Base-by-base conservation (phyloP, 2,113 vertebrate genomes). In the Platysternon megacephalum region DNA sequence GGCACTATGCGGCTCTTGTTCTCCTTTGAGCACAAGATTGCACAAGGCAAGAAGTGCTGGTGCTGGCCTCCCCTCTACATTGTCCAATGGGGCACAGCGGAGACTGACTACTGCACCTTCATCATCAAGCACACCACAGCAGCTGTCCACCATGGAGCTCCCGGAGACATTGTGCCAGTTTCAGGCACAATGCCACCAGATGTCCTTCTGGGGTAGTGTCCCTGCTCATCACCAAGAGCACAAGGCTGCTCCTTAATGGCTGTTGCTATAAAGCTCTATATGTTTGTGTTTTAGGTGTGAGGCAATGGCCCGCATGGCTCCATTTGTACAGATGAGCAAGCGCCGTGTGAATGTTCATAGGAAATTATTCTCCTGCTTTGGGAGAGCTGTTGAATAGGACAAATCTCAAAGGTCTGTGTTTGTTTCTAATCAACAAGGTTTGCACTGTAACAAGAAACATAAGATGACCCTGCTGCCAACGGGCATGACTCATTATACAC, bases 361-460 rank as follows among this genome's bases (percentile, higher is more conserved):
- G 88, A 53, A 96, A 91, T 95, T 83, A 84, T 87, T 84, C 83
- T 87, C 39, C 80, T 88, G 90, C 81, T 82, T 53, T 72, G 44
- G 82, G 29, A 53, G 39, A 90, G 79, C 52, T 58, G 88, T 52
- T 72, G 78, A 80, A 55, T 44, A 61, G 78, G 78, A 53, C 58
- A 89, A 87, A 68, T 85, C 68, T 68, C 68, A 48, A 16, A 89
- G 58, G 58, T 87, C 53, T 89, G 68, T 84, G 87, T 93, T 94
- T 95, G 95, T 93, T 97, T 94, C 83, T 55, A 93, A 93, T 93
- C 92, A 95, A 89, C 58, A 24, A 51, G 76, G 14, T 82, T 87
- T 89, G 72, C 58, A 32, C 39, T 84, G 78, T 83, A 96, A 93
- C 56, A 72, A 87, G 88, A 91, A 93, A 91, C 92, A 74, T 49